phyloP scores from a whole-genome alignment of 1,140 invertebrate genomes.

The Acromyrmex heyeri region DNA sequence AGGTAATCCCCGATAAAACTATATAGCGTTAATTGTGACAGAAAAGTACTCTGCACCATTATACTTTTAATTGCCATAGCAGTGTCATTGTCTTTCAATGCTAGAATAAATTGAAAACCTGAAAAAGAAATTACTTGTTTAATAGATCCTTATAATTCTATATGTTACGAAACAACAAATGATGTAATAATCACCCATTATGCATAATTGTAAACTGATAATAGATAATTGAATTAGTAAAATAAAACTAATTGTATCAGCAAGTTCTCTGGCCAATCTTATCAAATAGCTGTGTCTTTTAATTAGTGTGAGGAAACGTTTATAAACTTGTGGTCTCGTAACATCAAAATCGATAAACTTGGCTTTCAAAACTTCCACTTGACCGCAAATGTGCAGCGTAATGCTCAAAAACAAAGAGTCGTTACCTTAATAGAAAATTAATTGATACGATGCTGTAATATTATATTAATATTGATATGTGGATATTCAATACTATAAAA shows the following conservation, averaged over 20 bases:
- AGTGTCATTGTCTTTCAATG: slow-evolving; percentile 11
- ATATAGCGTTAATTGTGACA: slow-evolving; percentile 47
- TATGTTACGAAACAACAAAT: not conserved
- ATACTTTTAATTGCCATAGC: slow-evolving; percentile 53
- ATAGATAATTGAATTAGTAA: slow-evolving; percentile 48
- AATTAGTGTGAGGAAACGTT: not conserved
- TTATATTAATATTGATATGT: not conserved
- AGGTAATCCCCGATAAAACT: slow-evolving; percentile 67
- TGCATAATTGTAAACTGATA: slow-evolving; percentile 52
- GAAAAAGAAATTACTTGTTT: not conserved
- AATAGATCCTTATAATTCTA: not conserved
- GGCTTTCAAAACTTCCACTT: slow-evolving; percentile 49
- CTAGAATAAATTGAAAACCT: slow-evolving; percentile 68
- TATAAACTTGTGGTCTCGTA: not conserved
- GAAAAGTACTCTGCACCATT: not conserved
- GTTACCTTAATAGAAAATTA: slow-evolving; percentile 51
- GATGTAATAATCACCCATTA: slow-evolving; percentile 43
- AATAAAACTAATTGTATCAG: slow-evolving; percentile 33
- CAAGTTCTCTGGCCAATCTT: not conserved
- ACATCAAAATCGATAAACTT: slow-evolving; percentile 14
- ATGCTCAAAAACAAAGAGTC: slow-evolving; percentile 62
- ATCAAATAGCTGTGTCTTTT: slow-evolving; percentile 46
- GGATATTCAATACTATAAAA: not conserved
- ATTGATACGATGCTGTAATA: not conserved
- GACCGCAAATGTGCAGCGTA: slow-evolving; percentile 62